Percentiles rank a stretch among this genome's conserved stretches.
These are phyloP conservation scores for Porites divaricata DNA, from an alignment of 92 coral and sea anemone genomes.

Conservation along the genomic window DNA sequence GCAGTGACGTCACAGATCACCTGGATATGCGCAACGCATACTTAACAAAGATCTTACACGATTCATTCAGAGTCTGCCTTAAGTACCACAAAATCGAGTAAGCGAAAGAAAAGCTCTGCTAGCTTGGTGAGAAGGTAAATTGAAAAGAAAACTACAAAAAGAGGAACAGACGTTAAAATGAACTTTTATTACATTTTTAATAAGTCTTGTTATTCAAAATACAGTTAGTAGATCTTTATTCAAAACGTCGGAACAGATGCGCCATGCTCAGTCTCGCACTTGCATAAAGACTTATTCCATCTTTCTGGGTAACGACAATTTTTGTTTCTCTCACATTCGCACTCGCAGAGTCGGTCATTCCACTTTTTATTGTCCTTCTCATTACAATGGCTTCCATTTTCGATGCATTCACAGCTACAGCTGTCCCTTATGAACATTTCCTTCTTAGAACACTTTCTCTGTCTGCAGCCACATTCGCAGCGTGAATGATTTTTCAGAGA, in stretches of 20 bases:
- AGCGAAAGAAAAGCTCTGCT: no score
- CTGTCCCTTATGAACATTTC: not conserved
- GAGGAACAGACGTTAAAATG: no score
- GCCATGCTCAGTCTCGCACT: not conserved
- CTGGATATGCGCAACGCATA: no score
- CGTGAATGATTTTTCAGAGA: slow-evolving; percentile 20
- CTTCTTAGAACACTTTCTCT: not conserved
- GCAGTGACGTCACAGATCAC: no score
- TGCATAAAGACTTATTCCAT: not conserved
- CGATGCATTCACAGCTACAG: slow-evolving; percentile 13
- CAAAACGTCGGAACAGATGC: not conserved
- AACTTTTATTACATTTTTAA: no score
- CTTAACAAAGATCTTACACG: no score
- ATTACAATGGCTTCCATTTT: not conserved
- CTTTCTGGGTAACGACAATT: not conserved
- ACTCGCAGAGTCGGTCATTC: slow-evolving; percentile 2
- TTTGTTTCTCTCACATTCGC: not conserved
- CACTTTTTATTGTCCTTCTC: not conserved
- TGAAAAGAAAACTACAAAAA: no score
- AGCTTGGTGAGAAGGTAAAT: no score
- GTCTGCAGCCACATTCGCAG: slow-evolving; percentile 11
- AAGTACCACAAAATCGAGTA: no score
- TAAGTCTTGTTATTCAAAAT: no score
- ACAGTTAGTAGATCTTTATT: no score
- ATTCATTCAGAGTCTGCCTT: no score